phyloP scores from a whole-genome alignment of 2,888 invertebrate species.

The Lasioglossum zephyrum region DNA sequence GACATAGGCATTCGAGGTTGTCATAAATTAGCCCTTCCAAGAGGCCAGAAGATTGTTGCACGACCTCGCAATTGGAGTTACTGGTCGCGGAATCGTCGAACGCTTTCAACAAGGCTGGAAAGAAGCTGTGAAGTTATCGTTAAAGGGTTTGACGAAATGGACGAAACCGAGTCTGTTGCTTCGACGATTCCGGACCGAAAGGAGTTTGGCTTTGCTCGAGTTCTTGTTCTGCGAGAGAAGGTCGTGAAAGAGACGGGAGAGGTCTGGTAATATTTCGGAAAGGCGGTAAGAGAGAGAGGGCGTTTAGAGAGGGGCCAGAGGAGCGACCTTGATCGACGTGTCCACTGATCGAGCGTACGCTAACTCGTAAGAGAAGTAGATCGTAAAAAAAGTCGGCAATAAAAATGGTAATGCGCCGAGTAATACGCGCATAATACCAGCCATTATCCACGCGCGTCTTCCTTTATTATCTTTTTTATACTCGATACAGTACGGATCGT shows the following conservation, averaged over 20 bases:
- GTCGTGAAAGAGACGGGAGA: not conserved
- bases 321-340: slow-evolving; percentile 64
- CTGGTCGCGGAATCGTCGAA: not conserved
- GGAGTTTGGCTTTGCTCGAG: too few species aligned
- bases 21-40: not conserved
- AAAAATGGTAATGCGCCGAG: slow-evolving; percentile 73
- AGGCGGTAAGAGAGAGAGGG: not conserved
- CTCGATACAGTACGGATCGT: slow-evolving; percentile 71
- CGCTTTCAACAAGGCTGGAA: not conserved
- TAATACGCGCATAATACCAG: slow-evolving; percentile 72
- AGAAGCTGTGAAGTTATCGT: not conserved
- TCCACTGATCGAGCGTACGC: slow-evolving; percentile 36
- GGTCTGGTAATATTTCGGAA: not conserved
- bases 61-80: not conserved
- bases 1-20: not conserved
- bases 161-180: not conserved
- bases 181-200: not conserved
- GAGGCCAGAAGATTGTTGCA: not conserved
- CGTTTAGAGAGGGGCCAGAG: slow-evolving; percentile 23
- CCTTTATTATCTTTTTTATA: slow-evolving; percentile 72
- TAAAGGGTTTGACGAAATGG: too few species aligned
- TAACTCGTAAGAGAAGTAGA: slow-evolving; percentile 59
- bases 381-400: slow-evolving; percentile 71
- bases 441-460: slow-evolving; percentile 72
- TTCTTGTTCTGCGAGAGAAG: not conserved